A percentile compares a stretch with the other conserved stretches of the same genome.
These are phyloP conservation scores for Heterodera carotae DNA, from an alignment of 1,140 invertebrate species.

Conservation along the genomic window DNA sequence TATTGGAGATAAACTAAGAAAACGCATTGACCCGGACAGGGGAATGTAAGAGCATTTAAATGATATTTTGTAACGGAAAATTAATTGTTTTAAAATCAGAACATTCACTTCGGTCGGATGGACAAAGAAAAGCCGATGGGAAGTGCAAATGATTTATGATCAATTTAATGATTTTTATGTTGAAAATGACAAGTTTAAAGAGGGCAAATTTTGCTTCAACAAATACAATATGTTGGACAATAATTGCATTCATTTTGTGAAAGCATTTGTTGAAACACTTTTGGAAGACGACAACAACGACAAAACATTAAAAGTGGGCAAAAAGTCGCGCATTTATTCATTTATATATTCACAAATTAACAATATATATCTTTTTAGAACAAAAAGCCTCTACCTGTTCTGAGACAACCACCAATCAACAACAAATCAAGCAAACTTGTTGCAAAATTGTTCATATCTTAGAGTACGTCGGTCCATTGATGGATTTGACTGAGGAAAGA, in stretches of 20 bases:
- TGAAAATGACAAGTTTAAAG: background rate
- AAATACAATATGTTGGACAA: background rate
- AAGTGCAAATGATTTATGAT: background rate
- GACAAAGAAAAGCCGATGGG: background rate
- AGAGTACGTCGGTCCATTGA: no score
- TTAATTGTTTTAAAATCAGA: background rate
- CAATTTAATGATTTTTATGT: background rate
- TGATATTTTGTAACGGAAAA: background rate
- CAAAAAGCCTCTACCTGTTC: no score
- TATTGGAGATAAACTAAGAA: background rate
- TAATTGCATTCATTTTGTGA: background rate
- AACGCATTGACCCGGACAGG: background rate
- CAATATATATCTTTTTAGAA: no score
- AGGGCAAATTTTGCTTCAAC: background rate
- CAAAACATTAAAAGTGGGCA: no score
- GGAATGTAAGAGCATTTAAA: background rate
- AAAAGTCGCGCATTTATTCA: no score
- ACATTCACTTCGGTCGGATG: background rate
- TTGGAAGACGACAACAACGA: no score
- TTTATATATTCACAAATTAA: no score
- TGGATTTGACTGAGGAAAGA: no score
- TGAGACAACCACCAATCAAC: no score
- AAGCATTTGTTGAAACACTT: background rate
- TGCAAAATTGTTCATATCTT: no score
- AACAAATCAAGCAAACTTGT: no score